phyloP scores from a whole-genome alignment of 2,888 invertebrate genomes.

The Heliconius sara region DNA sequence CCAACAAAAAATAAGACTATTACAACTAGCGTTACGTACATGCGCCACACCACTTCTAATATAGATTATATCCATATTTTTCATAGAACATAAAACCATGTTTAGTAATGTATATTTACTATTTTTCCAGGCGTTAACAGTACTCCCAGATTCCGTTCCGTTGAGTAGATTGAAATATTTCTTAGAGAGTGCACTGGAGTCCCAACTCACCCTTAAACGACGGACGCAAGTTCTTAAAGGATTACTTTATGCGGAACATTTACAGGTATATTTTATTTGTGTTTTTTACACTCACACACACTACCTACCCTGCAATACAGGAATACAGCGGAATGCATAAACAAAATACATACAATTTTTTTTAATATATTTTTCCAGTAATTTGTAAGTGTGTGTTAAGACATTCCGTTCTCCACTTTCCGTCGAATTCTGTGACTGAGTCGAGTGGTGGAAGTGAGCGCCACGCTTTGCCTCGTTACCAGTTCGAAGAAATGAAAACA shows the following conservation, averaged over 20 bases:
- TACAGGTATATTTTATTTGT: conserved; percentile 83
- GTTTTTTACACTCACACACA: background rate
- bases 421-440: background rate
- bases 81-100: no score
- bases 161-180: conserved; percentile 90
- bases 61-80: no score
- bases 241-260: conserved; percentile 92
- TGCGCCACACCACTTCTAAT: no score
- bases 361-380: background rate
- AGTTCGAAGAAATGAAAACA: background rate
- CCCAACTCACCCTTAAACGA: conserved; percentile 89
- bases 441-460: no score
- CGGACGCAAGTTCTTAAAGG: conserved; percentile 92
- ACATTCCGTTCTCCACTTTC: background rate
- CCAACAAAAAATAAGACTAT: no score
- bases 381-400: no score
- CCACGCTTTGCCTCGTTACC: no score
- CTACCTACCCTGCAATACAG: no score
- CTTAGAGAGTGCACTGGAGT: conserved; percentile 90
- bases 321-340: no score
- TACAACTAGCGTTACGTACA: no score
- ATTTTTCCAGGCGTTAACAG: conserved; percentile 85
- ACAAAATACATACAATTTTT: no score
- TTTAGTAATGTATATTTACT: no score
- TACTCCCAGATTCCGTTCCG: conserved; percentile 92